Evolutionary conservation across 2,888 invertebrate genomes (phyloP), one percentile per base, ranked within the genome.

Genomic region (Biston betularia): DNA sequence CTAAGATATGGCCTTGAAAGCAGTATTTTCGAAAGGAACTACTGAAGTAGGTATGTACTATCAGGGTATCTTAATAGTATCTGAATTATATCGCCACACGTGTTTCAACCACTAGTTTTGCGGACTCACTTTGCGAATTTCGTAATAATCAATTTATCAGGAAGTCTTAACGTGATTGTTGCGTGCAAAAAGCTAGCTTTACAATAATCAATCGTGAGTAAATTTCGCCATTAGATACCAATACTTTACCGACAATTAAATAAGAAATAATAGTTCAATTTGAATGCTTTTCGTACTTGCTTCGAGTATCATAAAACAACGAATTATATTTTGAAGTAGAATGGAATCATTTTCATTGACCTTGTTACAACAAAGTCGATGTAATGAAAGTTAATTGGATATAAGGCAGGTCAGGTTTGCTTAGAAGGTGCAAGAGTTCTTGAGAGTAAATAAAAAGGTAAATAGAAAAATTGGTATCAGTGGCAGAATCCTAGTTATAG

Each of bases 21-120:
- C 24, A 24, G 24, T 42, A 50, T 44, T 44, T 54, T 59, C n/a
- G 65, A 59, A 65, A 60, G 65, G 15, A 49, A 55, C 24, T 54
- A 15, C 24, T 48, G 15, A 53, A 38, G 15, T n/a, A 24, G 48
- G 35, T 14, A 60, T 55, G 24, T 60, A 65, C 12, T 60, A 24
- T 49, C 55, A 55, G 42, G 48, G 54, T 54, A n/a, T 14, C 34
- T 33, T n/a, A 24, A 15, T 38, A n/a, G 35, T 14, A 40, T 54
- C 58, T 34, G 15, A 12, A 24, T 24, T 24, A 24, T 24, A 24
- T 3, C 1, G 24, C 24, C 60, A 45, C 12, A 65, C n/a, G 15
- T 15, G 46, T 48, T 54, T 42, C 15, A 15, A 24, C 2, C 38
- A 42, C 45, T 42, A 42, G 24, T 33, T 48, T 45, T 42, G 11